Conservation (phyloP, 1,140 invertebrate species). For the Diorhabda elongata region DNA sequence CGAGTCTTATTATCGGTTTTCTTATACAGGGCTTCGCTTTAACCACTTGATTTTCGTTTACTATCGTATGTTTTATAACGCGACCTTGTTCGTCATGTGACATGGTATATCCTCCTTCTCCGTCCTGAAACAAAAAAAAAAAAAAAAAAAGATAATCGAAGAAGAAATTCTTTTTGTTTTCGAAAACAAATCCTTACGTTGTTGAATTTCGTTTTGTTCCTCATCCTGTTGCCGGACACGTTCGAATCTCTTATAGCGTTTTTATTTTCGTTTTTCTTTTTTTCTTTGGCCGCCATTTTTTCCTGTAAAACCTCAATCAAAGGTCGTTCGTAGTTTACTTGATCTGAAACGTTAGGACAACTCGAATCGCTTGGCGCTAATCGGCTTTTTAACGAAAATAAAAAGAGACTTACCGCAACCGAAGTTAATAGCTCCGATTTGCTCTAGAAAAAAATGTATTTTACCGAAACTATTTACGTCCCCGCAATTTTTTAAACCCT, state of each 20-base stretch:
- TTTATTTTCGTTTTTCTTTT: not conserved
- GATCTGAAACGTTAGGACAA: conserved; percentile 33
- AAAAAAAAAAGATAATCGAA: not conserved
- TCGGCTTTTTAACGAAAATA: too few relatives aligned
- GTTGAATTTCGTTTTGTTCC: conserved; percentile 41
- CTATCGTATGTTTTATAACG: conserved; percentile 47
- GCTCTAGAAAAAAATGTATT: conserved; percentile 60
- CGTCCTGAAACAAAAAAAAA: conserved; percentile 46
- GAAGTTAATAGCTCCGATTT: conserved; percentile 64
- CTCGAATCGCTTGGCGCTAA: too few relatives aligned
- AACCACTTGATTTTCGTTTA: conserved; percentile 43
- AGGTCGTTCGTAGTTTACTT: conserved; percentile 46
- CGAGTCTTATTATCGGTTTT: conserved; percentile 47
- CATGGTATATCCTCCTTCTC: conserved; percentile 61
- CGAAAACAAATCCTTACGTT: conserved; percentile 35
- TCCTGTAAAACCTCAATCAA: conserved; percentile 37
- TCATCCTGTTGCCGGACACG: conserved; percentile 9
- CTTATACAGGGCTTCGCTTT: conserved; percentile 39
- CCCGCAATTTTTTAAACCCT: conserved; percentile 59
- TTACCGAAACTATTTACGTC: conserved; percentile 62
- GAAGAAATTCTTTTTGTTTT: not conserved
- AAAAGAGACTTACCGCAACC: conserved; percentile 52
- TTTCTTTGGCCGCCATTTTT: not conserved
- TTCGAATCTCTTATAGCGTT: not conserved
- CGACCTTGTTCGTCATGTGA: conserved; percentile 57